These are phyloP conservation scores for Microtus richardsoni DNA, from an alignment of 2,113 vertebrate species.

Conservation along the genomic window DNA sequence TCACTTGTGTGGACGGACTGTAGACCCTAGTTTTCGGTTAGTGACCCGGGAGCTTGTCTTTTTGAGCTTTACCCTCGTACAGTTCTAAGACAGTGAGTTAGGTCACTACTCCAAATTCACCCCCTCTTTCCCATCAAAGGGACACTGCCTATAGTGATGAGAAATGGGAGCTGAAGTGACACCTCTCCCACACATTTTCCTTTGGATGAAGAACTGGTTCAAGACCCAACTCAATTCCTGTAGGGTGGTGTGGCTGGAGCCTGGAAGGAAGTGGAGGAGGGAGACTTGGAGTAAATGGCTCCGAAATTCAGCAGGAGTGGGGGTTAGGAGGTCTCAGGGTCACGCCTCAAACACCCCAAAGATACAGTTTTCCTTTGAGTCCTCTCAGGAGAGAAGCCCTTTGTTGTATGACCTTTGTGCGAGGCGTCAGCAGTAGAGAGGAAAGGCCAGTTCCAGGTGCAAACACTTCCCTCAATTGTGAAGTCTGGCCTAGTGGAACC, in stretches of 20 bases:
- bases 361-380: neutral
- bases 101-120: neutral
- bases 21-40: neutral
- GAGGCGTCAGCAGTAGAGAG: neutral
- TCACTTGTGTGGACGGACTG: neutral
- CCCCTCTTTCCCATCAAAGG: neutral
- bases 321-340: neutral
- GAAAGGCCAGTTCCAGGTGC: constrained; percentile 5
- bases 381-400: neutral
- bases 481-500: constrained; percentile 18
- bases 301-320: neutral
- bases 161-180: neutral
- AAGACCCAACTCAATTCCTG: neutral
- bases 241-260: neutral
- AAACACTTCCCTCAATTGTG: neutral
- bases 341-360: neutral
- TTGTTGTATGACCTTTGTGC: neutral
- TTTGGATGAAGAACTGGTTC: neutral
- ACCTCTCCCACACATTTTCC: neutral
- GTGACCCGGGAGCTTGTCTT: neutral
- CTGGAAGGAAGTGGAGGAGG: constrained; percentile 1
- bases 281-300: neutral
- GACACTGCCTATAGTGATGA: neutral
- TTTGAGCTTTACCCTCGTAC: neutral
- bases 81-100: neutral